These are phyloP conservation scores for Novumbra hubbsi DNA, from an alignment of 2,797 vertebrate genomes.

Conservation along the genomic window DNA sequence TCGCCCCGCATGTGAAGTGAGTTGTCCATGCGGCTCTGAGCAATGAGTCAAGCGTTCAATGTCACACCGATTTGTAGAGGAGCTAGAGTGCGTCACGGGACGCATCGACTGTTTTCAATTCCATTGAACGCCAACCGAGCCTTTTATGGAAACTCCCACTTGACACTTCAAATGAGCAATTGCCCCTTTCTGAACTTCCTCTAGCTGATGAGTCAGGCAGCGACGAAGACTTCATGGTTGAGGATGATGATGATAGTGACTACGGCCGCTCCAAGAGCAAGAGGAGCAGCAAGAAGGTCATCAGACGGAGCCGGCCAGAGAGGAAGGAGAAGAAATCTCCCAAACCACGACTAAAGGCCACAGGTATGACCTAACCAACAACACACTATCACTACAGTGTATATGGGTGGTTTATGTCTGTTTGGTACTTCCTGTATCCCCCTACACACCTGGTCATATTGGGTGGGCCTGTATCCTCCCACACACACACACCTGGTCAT, in stretches of 20 bases:
- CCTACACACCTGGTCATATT: too few species aligned
- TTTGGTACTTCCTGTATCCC: not conserved
- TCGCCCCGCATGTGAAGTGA: too few species aligned
- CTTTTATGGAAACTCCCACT: not conserved
- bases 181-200: not conserved
- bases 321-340: slow-evolving; percentile 98
- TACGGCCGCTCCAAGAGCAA: slow-evolving; percentile 89
- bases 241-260: slow-evolving; percentile 97
- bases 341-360: slow-evolving; percentile 98
- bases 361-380: slow-evolving; percentile 73
- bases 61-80: too few species aligned
- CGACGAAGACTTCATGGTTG: slow-evolving; percentile 96
- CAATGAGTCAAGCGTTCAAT: too few species aligned
- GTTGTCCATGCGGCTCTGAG: too few species aligned
- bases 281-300: slow-evolving; percentile 94
- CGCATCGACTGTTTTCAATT: too few species aligned
- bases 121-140: too few species aligned
- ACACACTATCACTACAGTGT: too few species aligned
- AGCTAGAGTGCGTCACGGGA: too few species aligned
- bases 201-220: slow-evolving; percentile 82
- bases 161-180: not conserved
- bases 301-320: slow-evolving; percentile 90
- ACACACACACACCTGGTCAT: too few species aligned
- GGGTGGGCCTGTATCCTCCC: too few species aligned
- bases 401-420: too few species aligned